These are phyloP conservation scores for Mola mola DNA, from an alignment of 2,113 vertebrate genomes.

Conservation along the genomic window DNA sequence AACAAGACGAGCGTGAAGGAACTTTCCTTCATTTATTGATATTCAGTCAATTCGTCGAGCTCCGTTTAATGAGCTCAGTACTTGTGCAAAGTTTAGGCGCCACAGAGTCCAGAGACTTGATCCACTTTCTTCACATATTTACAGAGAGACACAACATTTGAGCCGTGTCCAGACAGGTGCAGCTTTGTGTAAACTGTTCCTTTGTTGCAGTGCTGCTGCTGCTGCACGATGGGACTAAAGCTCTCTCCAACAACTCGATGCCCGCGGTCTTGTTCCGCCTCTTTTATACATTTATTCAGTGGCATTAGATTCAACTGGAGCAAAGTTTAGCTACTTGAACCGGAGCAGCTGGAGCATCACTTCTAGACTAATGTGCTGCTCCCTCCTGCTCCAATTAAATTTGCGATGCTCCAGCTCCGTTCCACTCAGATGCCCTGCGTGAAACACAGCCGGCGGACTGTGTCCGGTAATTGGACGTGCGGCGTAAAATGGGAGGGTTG, in stretches of 20 bases:
- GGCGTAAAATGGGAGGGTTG: conserved; percentile 8
- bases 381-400: conserved; percentile 52
- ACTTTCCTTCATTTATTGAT: too few relatives aligned
- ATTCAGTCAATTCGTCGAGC: too few relatives aligned
- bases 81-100: too few relatives aligned
- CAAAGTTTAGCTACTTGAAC: conserved; percentile 28
- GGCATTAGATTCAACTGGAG: conserved; percentile 36
- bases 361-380: conserved; percentile 29
- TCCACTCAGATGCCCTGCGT: conserved; percentile 50
- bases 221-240: background rate
- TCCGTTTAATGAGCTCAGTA: too few relatives aligned
- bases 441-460: conserved; percentile 27
- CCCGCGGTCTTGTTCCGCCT: too few relatives aligned
- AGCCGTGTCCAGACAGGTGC: too few relatives aligned
- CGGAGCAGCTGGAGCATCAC: conserved; percentile 33
- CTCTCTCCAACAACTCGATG: conserved; percentile 20
- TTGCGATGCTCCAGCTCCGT: conserved; percentile 45
- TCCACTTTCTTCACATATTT: too few relatives aligned
- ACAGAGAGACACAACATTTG: too few relatives aligned
- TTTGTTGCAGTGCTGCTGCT: too few relatives aligned
- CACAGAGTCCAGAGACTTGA: too few relatives aligned
- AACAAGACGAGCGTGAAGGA: too few relatives aligned
- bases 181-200: too few relatives aligned
- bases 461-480: conserved; percentile 45
- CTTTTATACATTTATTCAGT: conserved; percentile 1